Evolutionary conservation across 2,797 vertebrate species (phyloP).

Genomic region (Neosilurus mollespiculum): DNA sequence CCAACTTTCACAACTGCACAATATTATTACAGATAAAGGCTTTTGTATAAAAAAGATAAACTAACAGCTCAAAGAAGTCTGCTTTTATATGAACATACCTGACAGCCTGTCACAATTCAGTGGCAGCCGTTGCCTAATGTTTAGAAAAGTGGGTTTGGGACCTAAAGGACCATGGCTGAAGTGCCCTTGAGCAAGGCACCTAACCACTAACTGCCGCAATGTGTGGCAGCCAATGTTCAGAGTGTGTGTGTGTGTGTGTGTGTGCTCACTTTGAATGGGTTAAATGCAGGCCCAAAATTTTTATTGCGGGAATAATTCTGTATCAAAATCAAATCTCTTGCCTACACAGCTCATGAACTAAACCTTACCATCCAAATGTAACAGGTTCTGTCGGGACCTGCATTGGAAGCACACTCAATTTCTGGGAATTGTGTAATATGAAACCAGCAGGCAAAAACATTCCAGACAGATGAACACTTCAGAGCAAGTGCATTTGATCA

Average conservation of each 20-base stretch:
- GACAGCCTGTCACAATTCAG: neutral
- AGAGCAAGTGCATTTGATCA: constrained; percentile 5
- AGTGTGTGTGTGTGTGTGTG: too few relatives aligned
- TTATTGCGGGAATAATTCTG: too few relatives aligned
- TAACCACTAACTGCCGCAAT: too few relatives aligned
- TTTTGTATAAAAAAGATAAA: neutral
- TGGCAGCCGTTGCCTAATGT: too few relatives aligned
- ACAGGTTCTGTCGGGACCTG: constrained; percentile 1
- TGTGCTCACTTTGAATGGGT: too few relatives aligned
- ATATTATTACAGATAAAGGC: neutral
- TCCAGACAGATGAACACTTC: neutral
- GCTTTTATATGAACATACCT: constrained; percentile 33
- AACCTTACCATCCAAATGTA: constrained; percentile 19
- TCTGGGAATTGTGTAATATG: constrained; percentile 67
- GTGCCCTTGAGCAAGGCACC: too few relatives aligned
- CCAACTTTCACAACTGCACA: neutral
- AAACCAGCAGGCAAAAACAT: constrained; percentile 14
- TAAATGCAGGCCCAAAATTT: too few relatives aligned
- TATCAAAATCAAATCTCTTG: too few relatives aligned
- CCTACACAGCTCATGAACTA: constrained; percentile 25
- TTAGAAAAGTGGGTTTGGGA: too few relatives aligned
- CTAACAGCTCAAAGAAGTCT: neutral
- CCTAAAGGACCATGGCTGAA: too few relatives aligned
- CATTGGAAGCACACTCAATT: constrained; percentile 81
- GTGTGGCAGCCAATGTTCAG: too few relatives aligned